Evolutionary conservation across 2,888 invertebrate species (phyloP).

Genomic region (Erynnis tages): DNA sequence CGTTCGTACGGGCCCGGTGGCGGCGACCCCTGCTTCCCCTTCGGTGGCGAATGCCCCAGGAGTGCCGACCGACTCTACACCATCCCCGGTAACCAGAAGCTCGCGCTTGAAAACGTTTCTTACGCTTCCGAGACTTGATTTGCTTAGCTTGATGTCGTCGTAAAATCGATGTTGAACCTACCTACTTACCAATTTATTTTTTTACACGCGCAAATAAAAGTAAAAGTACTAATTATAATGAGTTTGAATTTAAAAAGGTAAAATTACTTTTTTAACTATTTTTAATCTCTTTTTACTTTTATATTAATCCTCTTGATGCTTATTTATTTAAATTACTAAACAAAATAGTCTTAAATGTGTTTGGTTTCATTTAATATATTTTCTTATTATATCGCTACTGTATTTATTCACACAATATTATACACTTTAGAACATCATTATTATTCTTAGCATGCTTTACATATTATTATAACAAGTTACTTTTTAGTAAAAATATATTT

Average conservation of each 20-base stretch:
- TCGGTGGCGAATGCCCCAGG: slow-evolving; percentile 58
- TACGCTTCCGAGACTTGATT: slow-evolving; percentile 52
- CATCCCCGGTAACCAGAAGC: slow-evolving; percentile 62
- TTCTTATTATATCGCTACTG: slow-evolving; percentile 4
- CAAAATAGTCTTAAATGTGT: background rate
- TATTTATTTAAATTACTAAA: slow-evolving; percentile 11
- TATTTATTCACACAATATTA: background rate
- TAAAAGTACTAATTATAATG: too few species aligned
- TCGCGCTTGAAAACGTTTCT: slow-evolving; percentile 40
- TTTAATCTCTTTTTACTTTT: slow-evolving; percentile 3
- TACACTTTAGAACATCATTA: slow-evolving; percentile 12
- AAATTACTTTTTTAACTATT: slow-evolving; percentile 4
- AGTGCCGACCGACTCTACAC: slow-evolving; percentile 68
- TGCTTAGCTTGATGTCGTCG: slow-evolving; percentile 39
- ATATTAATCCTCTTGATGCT: slow-evolving; percentile 13
- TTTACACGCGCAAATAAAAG: background rate
- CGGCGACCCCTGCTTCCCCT: slow-evolving; percentile 67
- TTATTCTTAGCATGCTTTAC: slow-evolving; percentile 15
- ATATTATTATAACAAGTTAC: background rate
- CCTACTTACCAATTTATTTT: slow-evolving; percentile 20
- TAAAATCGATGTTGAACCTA: slow-evolving; percentile 20
- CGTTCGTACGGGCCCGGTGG: slow-evolving; percentile 62
- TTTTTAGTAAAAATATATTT: background rate
- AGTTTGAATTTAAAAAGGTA: background rate
- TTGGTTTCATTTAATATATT: slow-evolving; percentile 9